phyloP scores from a whole-genome alignment of 2,797 vertebrate species.

The Anguilla obscura region DNA sequence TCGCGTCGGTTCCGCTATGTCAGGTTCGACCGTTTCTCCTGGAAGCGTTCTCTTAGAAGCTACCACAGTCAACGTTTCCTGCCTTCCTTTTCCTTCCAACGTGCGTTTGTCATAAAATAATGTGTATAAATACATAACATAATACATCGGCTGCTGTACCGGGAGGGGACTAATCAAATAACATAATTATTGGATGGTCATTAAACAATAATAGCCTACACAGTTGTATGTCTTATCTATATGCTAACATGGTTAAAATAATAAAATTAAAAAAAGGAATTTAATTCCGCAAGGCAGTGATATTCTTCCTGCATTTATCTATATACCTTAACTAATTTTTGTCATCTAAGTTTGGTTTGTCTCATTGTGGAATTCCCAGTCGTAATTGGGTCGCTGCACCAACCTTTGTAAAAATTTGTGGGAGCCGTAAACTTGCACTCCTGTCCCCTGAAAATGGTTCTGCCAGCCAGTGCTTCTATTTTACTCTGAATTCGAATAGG shows the following conservation, averaged over 20 bases:
- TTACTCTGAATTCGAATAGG: background rate
- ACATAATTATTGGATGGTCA: background rate
- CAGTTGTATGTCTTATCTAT: background rate
- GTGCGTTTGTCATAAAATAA: background rate
- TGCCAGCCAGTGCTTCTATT: background rate
- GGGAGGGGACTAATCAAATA: background rate
- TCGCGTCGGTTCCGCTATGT: background rate
- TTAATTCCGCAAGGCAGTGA: background rate
- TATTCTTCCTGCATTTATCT: background rate
- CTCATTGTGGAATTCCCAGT: background rate
- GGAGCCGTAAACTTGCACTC: background rate
- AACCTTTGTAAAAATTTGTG: background rate
- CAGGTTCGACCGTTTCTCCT: background rate
- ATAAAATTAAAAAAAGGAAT: background rate
- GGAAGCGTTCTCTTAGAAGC: background rate
- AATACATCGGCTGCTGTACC: background rate
- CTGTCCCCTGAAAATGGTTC: background rate
- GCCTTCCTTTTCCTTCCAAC: too few relatives aligned
- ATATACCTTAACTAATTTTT: background rate
- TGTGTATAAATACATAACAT: background rate
- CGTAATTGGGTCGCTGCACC: too few relatives aligned
- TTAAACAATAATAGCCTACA: background rate
- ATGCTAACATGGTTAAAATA: background rate
- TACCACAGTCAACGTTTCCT: background rate
- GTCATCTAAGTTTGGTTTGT: background rate